phyloP scores from a whole-genome alignment of 1,140 invertebrate species.

The Hycleus cichorii region DNA sequence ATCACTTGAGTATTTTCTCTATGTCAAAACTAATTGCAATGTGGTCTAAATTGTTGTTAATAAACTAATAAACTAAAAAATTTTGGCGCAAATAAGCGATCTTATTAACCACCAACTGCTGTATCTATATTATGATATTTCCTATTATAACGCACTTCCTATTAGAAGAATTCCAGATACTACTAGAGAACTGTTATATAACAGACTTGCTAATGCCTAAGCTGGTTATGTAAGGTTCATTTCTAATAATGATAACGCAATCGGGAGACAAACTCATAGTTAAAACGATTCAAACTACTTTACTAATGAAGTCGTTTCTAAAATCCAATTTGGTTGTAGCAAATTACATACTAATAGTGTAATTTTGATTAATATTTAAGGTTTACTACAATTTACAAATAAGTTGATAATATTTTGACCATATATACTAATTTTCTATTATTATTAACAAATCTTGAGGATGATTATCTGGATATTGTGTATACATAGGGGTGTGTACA shows the following conservation, averaged over 20 bases:
- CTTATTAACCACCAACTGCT: too few species aligned
- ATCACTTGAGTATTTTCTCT: too few species aligned
- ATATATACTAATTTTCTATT: too few species aligned
- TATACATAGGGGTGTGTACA: too few species aligned
- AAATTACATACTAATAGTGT: slow-evolving; percentile 18
- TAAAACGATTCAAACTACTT: slow-evolving; percentile 17
- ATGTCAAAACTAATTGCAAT: too few species aligned
- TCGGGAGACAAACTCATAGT: slow-evolving; percentile 12
- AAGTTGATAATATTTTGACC: too few species aligned
- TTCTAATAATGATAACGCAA: slow-evolving; percentile 18
- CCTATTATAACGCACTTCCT: slow-evolving; percentile 7
- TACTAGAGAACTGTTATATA: slow-evolving; percentile 7
- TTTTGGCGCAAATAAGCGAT: neutral
- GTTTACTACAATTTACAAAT: slow-evolving; percentile 4
- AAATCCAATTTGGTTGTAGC: slow-evolving; percentile 16
- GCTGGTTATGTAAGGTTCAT: slow-evolving; percentile 17
- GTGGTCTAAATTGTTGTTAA: too few species aligned
- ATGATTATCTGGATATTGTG: too few species aligned
- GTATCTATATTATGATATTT: too few species aligned
- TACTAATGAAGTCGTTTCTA: slow-evolving; percentile 17
- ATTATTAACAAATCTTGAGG: too few species aligned
- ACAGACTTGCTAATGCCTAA: slow-evolving; percentile 10
- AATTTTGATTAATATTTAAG: slow-evolving; percentile 19
- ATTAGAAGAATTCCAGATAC: slow-evolving; percentile 5
- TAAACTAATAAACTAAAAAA: too few species aligned